Conservation (phyloP, 2,113 vertebrate species). For the Ariopsis seemanni region DNA sequence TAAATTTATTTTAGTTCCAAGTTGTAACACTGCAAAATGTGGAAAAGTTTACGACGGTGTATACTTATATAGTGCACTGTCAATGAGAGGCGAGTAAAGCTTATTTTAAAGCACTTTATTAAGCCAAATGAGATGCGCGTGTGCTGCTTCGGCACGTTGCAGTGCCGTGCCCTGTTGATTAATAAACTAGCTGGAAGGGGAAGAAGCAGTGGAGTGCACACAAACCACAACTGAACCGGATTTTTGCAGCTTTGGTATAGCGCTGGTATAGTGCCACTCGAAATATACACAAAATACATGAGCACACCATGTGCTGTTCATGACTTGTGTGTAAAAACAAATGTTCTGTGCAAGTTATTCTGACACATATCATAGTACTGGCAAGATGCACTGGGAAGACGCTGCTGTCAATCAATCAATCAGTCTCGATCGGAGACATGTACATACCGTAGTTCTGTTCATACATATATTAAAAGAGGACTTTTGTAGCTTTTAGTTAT, state of each 20-base stretch:
- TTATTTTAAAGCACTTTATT: neutral
- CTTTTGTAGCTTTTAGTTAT: neutral
- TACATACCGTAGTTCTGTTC: too few species aligned
- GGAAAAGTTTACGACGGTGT: neutral
- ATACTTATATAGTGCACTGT: neutral
- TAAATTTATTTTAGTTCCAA: neutral
- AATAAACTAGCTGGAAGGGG: neutral
- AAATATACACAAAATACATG: neutral
- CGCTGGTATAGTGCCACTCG: neutral
- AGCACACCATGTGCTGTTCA: neutral
- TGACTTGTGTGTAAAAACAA: neutral
- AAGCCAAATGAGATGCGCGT: neutral
- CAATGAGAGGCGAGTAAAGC: neutral
- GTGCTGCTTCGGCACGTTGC: neutral
- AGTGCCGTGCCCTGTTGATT: neutral
- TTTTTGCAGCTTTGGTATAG: neutral
- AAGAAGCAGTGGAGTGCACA: neutral
- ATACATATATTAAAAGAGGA: neutral
- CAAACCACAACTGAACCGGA: neutral
- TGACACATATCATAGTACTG: neutral
- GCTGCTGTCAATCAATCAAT: neutral
- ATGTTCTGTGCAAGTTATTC: neutral
- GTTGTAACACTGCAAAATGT: neutral
- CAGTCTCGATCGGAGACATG: neutral
- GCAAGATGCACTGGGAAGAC: neutral